A percentile compares a stretch with the other conserved stretches of the same genome.
Conservation (phyloP, 2,888 invertebrate genomes). For the Microdon myrmicae region DNA sequence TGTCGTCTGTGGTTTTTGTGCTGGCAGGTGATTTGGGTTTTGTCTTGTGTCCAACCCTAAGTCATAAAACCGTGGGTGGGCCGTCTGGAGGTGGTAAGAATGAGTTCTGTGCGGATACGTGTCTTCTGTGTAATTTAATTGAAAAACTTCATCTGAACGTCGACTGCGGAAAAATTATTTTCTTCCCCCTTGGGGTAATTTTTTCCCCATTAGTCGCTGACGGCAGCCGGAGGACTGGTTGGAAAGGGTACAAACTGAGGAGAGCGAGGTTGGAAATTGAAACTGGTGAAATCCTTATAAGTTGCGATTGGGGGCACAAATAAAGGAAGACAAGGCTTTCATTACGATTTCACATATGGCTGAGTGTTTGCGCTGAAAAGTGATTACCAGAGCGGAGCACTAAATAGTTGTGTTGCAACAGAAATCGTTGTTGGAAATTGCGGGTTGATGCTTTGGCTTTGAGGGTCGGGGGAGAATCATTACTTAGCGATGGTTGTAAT, state of each 20-base stretch:
- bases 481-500: conserved; percentile 42
- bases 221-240: not conserved
- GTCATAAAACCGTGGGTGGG: not conserved
- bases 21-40: conserved; percentile 11
- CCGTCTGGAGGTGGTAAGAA: too few species aligned
- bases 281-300: conserved; percentile 17
- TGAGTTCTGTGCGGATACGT: conserved; percentile 10
- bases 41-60: conserved; percentile 6
- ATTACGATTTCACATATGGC: conserved; percentile 48
- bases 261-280: not conserved
- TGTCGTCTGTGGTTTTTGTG: too few species aligned
- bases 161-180: conserved; percentile 36
- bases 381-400: conserved; percentile 33
- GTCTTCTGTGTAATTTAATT: conserved; percentile 44
- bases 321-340: conserved; percentile 44
- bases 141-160: conserved; percentile 44
- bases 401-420: conserved; percentile 21
- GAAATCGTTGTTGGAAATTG: not conserved
- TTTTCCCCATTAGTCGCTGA: conserved; percentile 39
- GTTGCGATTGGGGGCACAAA: conserved; percentile 37
- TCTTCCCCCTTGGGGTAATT: conserved; percentile 32
- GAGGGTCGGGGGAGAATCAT: conserved; percentile 22
- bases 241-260: not conserved
- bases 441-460: conserved; percentile 1
- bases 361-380: conserved; percentile 40